Evolutionary conservation across 2,113 vertebrate species (phyloP).

Genomic region (Coptodon bakossiorum): DNA sequence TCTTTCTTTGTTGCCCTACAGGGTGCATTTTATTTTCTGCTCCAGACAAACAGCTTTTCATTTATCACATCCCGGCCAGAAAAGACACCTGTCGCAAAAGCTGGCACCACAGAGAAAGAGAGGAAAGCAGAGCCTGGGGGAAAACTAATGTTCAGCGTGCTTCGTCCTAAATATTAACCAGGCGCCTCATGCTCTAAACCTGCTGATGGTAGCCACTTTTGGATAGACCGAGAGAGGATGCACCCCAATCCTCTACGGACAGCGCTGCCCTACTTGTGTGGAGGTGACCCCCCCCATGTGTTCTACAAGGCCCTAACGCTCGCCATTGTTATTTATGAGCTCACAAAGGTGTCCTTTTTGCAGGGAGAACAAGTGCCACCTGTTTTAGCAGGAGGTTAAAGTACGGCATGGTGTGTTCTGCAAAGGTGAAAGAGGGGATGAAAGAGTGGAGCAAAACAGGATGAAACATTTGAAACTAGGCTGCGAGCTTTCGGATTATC

Average conservation of each 20-base stretch:
- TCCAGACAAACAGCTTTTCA: constrained; percentile 55
- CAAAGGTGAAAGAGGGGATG: constrained; percentile 11
- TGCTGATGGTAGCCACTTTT: constrained; percentile 52
- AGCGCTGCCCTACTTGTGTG: constrained; percentile 48
- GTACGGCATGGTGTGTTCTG: background rate
- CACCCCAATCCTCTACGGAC: constrained; percentile 47
- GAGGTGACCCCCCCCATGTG: constrained; percentile 67
- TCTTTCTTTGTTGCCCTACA: constrained; percentile 41
- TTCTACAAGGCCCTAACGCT: constrained; percentile 46
- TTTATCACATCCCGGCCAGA: constrained; percentile 54
- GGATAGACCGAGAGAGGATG: constrained; percentile 25
- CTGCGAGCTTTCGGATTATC: background rate
- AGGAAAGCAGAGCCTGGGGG: constrained; percentile 42
- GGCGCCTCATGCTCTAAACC: constrained; percentile 34
- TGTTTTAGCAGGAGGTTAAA: constrained; percentile 45
- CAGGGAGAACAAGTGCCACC: constrained; percentile 34
- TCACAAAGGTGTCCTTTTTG: constrained; percentile 44
- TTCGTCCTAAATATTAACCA: constrained; percentile 60
- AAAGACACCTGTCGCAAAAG: constrained; percentile 58
- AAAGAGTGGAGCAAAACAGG: background rate
- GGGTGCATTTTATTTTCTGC: constrained; percentile 46
- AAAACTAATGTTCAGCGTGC: constrained; percentile 41
- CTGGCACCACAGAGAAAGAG: constrained; percentile 27
- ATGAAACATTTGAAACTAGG: constrained; percentile 15
- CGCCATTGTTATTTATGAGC: constrained; percentile 67